Percentiles rank a stretch among this genome's conserved stretches.
phyloP scores from a whole-genome alignment of 2,888 invertebrate genomes.

The Torymus tubicola region DNA sequence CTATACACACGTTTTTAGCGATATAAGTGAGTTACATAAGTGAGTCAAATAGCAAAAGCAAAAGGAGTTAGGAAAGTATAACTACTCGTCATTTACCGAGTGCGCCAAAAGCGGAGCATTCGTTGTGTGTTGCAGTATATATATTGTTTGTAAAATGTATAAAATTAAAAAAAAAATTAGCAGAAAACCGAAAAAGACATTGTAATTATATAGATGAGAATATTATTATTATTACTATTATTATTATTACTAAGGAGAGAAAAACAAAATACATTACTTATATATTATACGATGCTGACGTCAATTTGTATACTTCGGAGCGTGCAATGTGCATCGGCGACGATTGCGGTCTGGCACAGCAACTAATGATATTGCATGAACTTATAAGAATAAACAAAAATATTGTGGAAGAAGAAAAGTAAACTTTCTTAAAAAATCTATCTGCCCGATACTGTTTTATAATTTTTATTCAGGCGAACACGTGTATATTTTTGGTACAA shows the following conservation, averaged over 20 bases:
- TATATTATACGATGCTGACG: constrained; percentile 45
- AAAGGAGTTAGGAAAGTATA: neutral
- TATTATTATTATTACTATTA: constrained; percentile 18
- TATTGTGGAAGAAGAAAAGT: neutral
- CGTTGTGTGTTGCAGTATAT: constrained; percentile 44
- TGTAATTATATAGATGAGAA: constrained; percentile 48
- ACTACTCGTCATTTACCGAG: neutral
- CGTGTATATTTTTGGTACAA: constrained; percentile 29
- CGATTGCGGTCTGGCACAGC: constrained; percentile 26
- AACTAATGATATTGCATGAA: neutral
- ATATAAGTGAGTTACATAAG: constrained; percentile 24
- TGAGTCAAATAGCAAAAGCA: constrained; percentile 3
- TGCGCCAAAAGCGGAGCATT: neutral
- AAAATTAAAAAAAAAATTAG: constrained; percentile 27
- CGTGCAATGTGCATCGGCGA: constrained; percentile 23
- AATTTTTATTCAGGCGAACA: constrained; percentile 13
- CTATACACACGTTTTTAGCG: constrained; percentile 48
- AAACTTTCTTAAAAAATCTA: constrained; percentile 24
- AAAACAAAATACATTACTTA: constrained; percentile 32
- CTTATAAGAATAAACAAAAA: constrained; percentile 10
- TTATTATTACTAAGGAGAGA: neutral
- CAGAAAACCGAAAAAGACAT: constrained; percentile 12
- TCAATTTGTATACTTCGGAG: constrained; percentile 55
- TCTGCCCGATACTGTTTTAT: constrained; percentile 17
- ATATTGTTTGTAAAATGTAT: constrained; percentile 55